Percentiles rank a stretch among this genome's conserved stretches.
These are phyloP conservation scores for Solenodon paradoxus DNA, from an alignment of 2,113 vertebrate genomes.

Conservation along the genomic window DNA sequence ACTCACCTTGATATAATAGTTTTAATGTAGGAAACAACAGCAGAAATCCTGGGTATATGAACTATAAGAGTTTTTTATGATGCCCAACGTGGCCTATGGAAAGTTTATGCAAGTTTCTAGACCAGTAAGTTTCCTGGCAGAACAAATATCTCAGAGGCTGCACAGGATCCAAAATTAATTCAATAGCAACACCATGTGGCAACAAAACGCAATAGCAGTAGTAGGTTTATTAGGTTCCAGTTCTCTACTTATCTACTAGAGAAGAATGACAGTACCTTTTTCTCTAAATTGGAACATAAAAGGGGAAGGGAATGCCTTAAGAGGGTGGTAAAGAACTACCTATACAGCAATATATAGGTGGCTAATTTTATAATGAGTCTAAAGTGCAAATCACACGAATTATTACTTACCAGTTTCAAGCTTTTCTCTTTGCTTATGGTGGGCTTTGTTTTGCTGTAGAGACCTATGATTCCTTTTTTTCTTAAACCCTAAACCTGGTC, in stretches of 20 bases:
- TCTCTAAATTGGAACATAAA: not conserved
- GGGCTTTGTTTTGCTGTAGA: not conserved
- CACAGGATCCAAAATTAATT: not conserved
- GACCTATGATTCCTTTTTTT: too few relatives aligned
- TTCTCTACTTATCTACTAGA: not conserved
- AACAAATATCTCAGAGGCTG: not conserved
- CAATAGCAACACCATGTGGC: not conserved
- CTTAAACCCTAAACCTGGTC: too few relatives aligned
- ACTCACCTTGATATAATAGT: not conserved
- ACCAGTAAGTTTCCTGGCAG: not conserved
- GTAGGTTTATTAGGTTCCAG: not conserved
- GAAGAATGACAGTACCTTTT: not conserved
- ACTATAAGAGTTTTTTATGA: not conserved
- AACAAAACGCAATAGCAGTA: not conserved
- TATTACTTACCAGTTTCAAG: not conserved
- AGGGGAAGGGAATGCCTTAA: not conserved
- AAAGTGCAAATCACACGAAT: not conserved
- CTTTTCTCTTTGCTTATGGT: conserved; percentile 5
- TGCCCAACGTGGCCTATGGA: not conserved
- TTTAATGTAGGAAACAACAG: not conserved
- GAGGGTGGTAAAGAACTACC: not conserved
- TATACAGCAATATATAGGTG: not conserved
- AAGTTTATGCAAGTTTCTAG: not conserved
- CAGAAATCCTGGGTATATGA: not conserved
- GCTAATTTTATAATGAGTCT: not conserved